phyloP scores from a whole-genome alignment of 2,888 invertebrate species.

The Drosophila picticornis region DNA sequence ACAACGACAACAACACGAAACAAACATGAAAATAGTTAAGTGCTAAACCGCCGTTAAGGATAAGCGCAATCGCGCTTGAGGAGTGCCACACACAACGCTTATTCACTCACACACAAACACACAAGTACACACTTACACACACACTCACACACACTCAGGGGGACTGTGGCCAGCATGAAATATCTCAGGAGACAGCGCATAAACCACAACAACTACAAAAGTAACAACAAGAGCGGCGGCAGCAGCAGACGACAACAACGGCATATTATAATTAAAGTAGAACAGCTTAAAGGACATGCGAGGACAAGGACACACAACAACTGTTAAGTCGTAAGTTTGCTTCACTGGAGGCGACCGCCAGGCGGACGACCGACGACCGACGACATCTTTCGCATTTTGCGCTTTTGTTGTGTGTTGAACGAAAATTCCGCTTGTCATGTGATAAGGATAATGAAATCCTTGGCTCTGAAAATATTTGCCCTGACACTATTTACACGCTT shows the following conservation, averaged over 20 bases:
- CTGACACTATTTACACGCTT: slow-evolving; percentile 63
- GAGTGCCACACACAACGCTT: slow-evolving; percentile 53
- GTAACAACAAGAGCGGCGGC: slow-evolving; percentile 7
- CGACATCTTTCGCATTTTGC: slow-evolving; percentile 70
- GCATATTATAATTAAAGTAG: slow-evolving; percentile 81
- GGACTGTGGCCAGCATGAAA: slow-evolving; percentile 48
- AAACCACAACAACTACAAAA: slow-evolving; percentile 46
- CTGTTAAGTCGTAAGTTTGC: slow-evolving; percentile 44
- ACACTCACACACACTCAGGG: slow-evolving; percentile 12
- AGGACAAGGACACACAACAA: slow-evolving; percentile 49
- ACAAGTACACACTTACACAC: slow-evolving; percentile 23
- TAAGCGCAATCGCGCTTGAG: slow-evolving; percentile 63
- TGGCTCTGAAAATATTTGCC: slow-evolving; percentile 81
- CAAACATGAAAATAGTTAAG: slow-evolving; percentile 81
- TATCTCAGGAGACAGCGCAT: slow-evolving; percentile 79
- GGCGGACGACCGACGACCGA: slow-evolving; percentile 39
- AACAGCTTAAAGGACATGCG: slow-evolving; percentile 76
- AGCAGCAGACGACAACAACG: slow-evolving; percentile 33
- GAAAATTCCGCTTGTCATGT: slow-evolving; percentile 71
- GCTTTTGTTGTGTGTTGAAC: slow-evolving; percentile 50
- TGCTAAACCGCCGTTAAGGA: slow-evolving; percentile 76
- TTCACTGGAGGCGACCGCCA: slow-evolving; percentile 52
- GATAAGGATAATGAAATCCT: slow-evolving; percentile 85
- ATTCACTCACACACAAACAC: slow-evolving; percentile 33
- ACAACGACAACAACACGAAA: slow-evolving; percentile 41